A percentile compares a stretch with the other conserved stretches of the same genome.
These are phyloP conservation scores for Exaiptasia diaphana DNA, from an alignment of 64 coral and sea anemone genomes.

Conservation along the genomic window DNA sequence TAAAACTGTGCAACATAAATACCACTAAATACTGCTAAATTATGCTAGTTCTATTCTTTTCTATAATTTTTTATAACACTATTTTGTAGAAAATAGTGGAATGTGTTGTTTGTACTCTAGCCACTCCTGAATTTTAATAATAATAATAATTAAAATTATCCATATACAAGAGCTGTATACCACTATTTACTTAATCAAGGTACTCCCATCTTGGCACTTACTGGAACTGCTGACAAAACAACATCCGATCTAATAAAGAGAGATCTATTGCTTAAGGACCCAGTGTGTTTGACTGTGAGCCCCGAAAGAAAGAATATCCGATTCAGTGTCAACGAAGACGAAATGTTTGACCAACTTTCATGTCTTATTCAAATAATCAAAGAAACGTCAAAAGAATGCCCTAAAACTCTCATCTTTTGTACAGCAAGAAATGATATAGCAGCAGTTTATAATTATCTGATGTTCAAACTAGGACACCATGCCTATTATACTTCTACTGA, in stretches of 20 bases:
- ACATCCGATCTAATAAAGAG: conserved; percentile 1
- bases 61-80: too few relatives aligned
- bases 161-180: too few relatives aligned
- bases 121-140: too few relatives aligned
- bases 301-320: conserved; percentile 27
- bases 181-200: conserved; percentile 5
- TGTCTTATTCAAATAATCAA: conserved; percentile 6
- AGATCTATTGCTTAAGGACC: neutral
- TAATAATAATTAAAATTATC: too few relatives aligned
- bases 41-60: too few relatives aligned
- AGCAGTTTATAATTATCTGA: neutral
- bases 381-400: neutral
- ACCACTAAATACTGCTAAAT: too few relatives aligned
- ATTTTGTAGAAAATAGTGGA: too few relatives aligned
- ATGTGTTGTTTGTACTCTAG: too few relatives aligned
- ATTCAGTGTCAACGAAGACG: conserved; percentile 7
- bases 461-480: conserved; percentile 12
- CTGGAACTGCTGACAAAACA: conserved; percentile 28
- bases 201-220: conserved; percentile 10
- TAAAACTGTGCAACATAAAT: too few relatives aligned
- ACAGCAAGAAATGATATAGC: conserved; percentile 29
- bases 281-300: neutral
- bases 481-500: conserved; percentile 2
- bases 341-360: neutral
- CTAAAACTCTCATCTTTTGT: conserved; percentile 51